phyloP scores from a whole-genome alignment of 1,140 invertebrate species.

The Ganaspis sp. region DNA sequence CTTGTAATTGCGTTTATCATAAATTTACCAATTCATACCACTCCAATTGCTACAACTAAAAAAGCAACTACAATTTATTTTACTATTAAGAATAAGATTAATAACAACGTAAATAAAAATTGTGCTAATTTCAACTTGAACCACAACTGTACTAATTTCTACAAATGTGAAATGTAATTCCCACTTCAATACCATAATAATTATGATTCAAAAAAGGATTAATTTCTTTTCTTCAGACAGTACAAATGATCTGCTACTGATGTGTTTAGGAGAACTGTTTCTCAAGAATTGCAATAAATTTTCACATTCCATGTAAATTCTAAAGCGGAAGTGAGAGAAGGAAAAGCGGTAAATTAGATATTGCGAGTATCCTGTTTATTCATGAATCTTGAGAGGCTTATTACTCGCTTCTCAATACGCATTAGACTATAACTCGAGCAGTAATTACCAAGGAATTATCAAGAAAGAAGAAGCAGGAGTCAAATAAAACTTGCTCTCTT shows the following conservation, averaged over 20 bases:
- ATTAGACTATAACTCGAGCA: conserved; percentile 36
- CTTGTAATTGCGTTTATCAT: no score
- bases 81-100: no score
- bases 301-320: conserved; percentile 14
- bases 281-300: conserved; percentile 5
- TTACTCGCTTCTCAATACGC: conserved; percentile 18
- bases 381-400: conserved; percentile 10
- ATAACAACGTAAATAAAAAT: no score
- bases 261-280: background rate
- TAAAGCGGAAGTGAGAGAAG: conserved; percentile 19
- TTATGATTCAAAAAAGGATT: no score
- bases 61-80: no score
- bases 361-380: conserved; percentile 21
- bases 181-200: no score
- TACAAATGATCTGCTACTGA: background rate
- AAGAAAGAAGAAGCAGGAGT: conserved; percentile 38
- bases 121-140: no score
- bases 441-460: conserved; percentile 45
- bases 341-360: conserved; percentile 21
- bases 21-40: no score
- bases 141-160: no score
- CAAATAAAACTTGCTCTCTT: conserved; percentile 42
- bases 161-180: no score
- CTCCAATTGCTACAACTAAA: no score
- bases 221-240: background rate